Evolutionary conservation across 37 sponge, comb jelly and placozoan species (phyloP).

Genomic region (Cliona cf. orientalis): DNA sequence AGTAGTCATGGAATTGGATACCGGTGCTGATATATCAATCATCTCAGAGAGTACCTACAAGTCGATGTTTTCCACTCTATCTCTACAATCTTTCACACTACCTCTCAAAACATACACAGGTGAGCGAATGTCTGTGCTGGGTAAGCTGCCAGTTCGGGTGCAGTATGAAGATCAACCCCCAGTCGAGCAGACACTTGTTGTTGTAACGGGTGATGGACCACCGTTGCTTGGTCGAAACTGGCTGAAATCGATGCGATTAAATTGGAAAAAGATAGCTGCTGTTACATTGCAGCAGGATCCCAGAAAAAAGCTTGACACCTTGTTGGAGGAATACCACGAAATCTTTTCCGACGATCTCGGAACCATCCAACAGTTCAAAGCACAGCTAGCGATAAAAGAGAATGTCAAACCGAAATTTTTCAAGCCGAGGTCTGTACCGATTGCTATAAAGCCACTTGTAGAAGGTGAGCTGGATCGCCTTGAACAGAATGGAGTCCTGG

Average conservation of each 20-base stretch:
- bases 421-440: constrained; percentile 3
- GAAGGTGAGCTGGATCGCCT: constrained; percentile 6
- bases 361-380: background rate
- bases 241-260: background rate
- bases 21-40: no score
- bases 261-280: background rate
- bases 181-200: no score
- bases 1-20: no score
- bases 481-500: background rate
- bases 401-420: background rate
- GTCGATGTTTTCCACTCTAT: no score
- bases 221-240: constrained; percentile 6
- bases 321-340: background rate
- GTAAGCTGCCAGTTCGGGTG: no score
- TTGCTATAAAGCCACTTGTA: background rate
- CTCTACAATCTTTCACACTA: no score
- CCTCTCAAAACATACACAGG: no score
- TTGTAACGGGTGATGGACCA: constrained; percentile 5
- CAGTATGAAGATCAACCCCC: no score
- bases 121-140: no score
- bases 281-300: background rate
- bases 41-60: no score
- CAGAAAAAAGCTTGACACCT: background rate
- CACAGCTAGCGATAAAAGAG: background rate
- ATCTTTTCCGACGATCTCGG: constrained; percentile 17